These are phyloP conservation scores for Sebastes nivosus DNA, from an alignment of 2,797 vertebrate species.

Conservation along the genomic window DNA sequence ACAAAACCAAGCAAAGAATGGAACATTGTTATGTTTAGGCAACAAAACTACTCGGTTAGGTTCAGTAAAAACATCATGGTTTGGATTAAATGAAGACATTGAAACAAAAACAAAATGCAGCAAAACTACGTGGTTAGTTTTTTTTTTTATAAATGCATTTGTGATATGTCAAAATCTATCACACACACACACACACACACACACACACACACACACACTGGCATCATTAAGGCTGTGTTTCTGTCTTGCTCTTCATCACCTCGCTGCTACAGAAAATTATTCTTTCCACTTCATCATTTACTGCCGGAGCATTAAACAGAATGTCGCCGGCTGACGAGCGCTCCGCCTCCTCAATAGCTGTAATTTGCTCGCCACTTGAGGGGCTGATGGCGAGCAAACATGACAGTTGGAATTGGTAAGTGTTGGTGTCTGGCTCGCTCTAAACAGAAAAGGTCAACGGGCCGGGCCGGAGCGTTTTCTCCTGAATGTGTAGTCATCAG, in stretches of 20 bases:
- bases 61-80: too few species aligned
- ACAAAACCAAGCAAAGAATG: too few species aligned
- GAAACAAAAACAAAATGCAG: too few species aligned
- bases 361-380: conserved; percentile 54
- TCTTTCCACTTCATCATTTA: conserved; percentile 55
- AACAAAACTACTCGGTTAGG: too few species aligned
- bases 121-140: too few species aligned
- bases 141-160: too few species aligned
- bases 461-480: not conserved
- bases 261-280: conserved; percentile 2
- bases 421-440: conserved; percentile 32
- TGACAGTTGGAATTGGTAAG: conserved; percentile 50
- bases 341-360: conserved; percentile 44
- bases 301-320: conserved; percentile 38
- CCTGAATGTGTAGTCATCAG: not conserved
- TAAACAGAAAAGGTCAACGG: conserved; percentile 44
- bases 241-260: conserved; percentile 20
- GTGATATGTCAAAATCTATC: too few species aligned
- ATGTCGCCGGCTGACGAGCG: conserved; percentile 46
- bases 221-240: not conserved
- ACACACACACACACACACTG: not conserved
- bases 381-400: conserved; percentile 52
- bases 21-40: too few species aligned
- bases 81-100: too few species aligned
- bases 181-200: not conserved